phyloP scores from a whole-genome alignment of 2,797 vertebrate genomes.

The Onychomys arenicola region DNA sequence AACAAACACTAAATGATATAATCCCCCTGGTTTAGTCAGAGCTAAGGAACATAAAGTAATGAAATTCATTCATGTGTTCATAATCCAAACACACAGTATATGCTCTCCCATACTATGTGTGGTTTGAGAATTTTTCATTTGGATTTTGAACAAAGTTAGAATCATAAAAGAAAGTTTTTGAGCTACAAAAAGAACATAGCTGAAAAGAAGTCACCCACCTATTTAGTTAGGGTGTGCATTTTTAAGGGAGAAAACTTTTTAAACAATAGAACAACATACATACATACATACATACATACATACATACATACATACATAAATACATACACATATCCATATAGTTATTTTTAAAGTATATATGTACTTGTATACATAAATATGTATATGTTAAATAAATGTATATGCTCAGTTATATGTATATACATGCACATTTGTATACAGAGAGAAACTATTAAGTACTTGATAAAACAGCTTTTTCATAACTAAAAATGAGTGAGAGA shows the following conservation, averaged over 20 bases:
- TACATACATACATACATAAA: not conserved
- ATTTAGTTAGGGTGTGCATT: not conserved
- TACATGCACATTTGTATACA: not conserved
- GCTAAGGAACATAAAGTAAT: not conserved
- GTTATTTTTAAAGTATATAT: too few species aligned
- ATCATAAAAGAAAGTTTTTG: not conserved
- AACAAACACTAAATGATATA: not conserved
- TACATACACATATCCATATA: not conserved
- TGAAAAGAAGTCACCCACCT: conserved; percentile 5
- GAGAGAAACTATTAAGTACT: not conserved
- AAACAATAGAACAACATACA: not conserved
- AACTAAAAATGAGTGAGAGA: not conserved
- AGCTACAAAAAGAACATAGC: not conserved
- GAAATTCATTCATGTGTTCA: not conserved
- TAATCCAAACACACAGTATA: not conserved
- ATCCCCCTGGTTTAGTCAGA: not conserved
- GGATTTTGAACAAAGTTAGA: not conserved
- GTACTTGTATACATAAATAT: not conserved
- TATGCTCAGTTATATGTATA: not conserved
- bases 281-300: too few species aligned
- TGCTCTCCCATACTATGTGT: not conserved
- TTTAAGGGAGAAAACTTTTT: conserved; percentile 4
- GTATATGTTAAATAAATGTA: not conserved
- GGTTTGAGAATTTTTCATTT: conserved; percentile 19
- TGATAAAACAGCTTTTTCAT: not conserved